Evolutionary conservation across 2,888 invertebrate species (phyloP), one percentile per base, ranked within the genome.

Genomic region (Phoronis australis): DNA sequence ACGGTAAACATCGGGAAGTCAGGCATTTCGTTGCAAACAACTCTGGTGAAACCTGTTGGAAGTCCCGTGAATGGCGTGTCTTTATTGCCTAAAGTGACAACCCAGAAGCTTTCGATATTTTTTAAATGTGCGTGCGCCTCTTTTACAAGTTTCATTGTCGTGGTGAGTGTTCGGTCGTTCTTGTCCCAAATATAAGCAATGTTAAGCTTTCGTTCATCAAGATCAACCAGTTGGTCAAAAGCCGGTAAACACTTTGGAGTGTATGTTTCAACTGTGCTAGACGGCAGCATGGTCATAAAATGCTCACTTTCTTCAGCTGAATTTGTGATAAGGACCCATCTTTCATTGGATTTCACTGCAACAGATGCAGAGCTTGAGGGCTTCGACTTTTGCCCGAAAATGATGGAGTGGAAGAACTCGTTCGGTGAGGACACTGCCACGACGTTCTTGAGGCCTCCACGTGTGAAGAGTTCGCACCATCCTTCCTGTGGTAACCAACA

Each of bases 401-500:
- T 24, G 37, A 49, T 21, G 6, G 49, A 49, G 26, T 49, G 49
- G 22, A 42, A 49, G 39, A 49, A 49, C 37, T 49, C 49, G n/a
- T n/a, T n/a, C 9, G 49, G 49, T 21, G 42, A 26, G 20, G 49
- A 42, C 21, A 42, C 45, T 15, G 45, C 37, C 22, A 49, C 42
- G 22, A 49, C 40, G 24, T 49, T 40, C 27, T 21, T 21, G 23
- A 49, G 45, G 4, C 49, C 49, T 22, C 21, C 20, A 15, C 4
- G 18, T 23, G 27, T 21, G 25, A 49, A 5, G 23, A 44, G 35
- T 23, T 49, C 31, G 15, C 31, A 38, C 49, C 49, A 49, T 37
- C 44, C 49, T 15, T 39, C 37, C 22, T 49, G 49, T n/a, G 5
- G 3, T n/a, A 49, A 21, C 49, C 49, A 49, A 25, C 49, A 49